Conservation (phyloP, 1,140 invertebrate genomes). For the Drosophila pseudoobscura region DNA sequence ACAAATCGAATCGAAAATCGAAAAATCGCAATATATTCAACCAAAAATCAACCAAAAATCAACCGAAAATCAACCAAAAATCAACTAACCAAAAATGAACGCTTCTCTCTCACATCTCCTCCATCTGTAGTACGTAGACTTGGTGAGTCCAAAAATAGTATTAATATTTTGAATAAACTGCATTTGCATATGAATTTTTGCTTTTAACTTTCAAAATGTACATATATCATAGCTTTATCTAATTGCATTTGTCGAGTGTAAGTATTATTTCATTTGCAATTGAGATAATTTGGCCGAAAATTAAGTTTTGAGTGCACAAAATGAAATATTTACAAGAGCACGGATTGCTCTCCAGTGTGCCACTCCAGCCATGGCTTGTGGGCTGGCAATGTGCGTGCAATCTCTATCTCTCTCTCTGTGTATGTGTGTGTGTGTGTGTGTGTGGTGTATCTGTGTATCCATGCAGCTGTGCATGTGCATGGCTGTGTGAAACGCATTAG, state of each 20-base stretch:
- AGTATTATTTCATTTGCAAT: constrained; percentile 64
- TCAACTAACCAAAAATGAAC: constrained; percentile 29
- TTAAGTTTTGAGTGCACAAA: constrained; percentile 57
- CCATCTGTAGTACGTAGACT: constrained; percentile 80
- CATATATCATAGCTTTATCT: constrained; percentile 14
- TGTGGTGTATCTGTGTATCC: constrained; percentile 6
- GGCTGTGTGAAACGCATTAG: constrained; percentile 51
- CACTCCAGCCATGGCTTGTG: constrained; percentile 8
- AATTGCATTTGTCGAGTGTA: constrained; percentile 35
- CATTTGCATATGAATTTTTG: constrained; percentile 11
- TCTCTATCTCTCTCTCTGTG: background rate
- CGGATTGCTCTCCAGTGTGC: constrained; percentile 41
- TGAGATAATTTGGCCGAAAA: constrained; percentile 60
- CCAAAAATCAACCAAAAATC: background rate
- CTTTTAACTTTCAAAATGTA: constrained; percentile 20
- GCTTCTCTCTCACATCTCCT: constrained; percentile 66
- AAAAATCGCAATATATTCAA: constrained; percentile 24
- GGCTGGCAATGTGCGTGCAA: constrained; percentile 28
- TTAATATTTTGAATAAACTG: constrained; percentile 38
- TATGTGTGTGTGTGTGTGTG: background rate
- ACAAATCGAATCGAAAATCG: too few relatives aligned
- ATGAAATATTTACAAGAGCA: constrained; percentile 48
- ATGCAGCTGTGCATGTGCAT: constrained; percentile 1
- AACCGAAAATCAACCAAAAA: constrained; percentile 1
- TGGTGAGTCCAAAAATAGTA: constrained; percentile 63